Evolutionary conservation across 2,797 vertebrate genomes (phyloP).

Genomic region (Arremon aurantiirostris): DNA sequence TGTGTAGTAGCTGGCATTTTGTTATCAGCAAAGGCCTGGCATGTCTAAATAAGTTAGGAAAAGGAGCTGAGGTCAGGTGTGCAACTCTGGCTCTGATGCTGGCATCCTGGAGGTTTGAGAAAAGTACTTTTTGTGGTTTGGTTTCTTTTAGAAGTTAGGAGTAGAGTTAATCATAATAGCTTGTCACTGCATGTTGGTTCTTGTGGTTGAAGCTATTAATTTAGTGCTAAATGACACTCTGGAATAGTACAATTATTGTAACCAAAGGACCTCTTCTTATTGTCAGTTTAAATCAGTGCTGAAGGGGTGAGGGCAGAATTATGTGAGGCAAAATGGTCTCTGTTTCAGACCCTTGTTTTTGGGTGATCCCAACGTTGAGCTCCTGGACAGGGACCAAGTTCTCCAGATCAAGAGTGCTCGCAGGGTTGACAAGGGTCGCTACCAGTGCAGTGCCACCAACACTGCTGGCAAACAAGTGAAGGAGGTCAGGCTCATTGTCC

Average conservation of each 20-base stretch:
- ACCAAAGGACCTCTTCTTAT: not conserved
- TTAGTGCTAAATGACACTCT: not conserved
- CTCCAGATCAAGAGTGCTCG: conserved; percentile 84
- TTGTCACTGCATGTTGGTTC: not conserved
- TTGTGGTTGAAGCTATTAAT: not conserved
- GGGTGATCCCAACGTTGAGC: conserved; percentile 86
- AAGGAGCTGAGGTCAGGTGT: not conserved
- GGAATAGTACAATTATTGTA: not conserved
- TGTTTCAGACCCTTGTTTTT: conserved; percentile 84
- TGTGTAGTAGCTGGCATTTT: not conserved
- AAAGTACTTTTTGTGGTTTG: not conserved
- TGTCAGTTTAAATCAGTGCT: not conserved
- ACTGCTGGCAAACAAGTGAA: conserved; percentile 88
- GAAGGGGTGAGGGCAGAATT: not conserved
- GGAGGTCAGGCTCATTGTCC: conserved; percentile 85
- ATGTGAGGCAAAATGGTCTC: not conserved
- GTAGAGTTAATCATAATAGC: not conserved
- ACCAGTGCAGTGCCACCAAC: conserved; percentile 88
- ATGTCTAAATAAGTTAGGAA: not conserved
- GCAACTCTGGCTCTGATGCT: not conserved
- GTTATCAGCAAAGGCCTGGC: not conserved
- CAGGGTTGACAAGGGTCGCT: conserved; percentile 89
- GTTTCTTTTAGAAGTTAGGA: not conserved
- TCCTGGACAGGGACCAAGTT: conserved; percentile 83
- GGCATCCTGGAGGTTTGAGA: not conserved